Evolutionary conservation across 2,888 invertebrate genomes (phyloP), one percentile per base, ranked within the genome.

Genomic region (Gnatocerus cornutus): DNA sequence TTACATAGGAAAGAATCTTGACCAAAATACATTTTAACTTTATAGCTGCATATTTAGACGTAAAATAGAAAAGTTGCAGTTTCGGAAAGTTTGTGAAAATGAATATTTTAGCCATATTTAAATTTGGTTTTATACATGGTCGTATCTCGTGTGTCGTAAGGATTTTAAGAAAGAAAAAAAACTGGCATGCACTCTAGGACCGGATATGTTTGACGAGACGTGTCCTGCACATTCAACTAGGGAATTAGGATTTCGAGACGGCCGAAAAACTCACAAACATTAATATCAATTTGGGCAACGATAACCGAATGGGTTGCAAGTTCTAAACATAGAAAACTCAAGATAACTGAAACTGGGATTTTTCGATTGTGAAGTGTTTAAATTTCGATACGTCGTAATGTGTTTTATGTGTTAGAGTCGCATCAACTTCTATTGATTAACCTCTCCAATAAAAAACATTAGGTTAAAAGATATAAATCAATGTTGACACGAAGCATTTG

Each of bases 341-440:
- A 33, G 33, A 33, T 33, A 33, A 21, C 21, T 3, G 4, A 21
- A 21, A 21, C 21, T 4, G 21, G 21, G 21, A 21, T 21, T 33
- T 33, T 9, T 33, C 9, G 7, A 33, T 33, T 33, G 4, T 7
- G 33, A 10, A 41, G 10, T n/a, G 41, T n/a, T 41, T 10, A 41
- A 41, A 41, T 41, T 41, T 41, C 41, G 12, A 41, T 41, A 41
- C 12, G 6, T 13, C 41, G 13, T 41, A 41, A 41, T 41, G 12
- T 41, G n/a, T 41, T 41, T 41, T 41, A 13, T 41, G 41, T 41
- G 12, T 41, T 41, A 6, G 6, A 37, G n/a, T 1, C n/a, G 3
- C 33, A 33, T 13, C 46, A 16, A 46, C 16, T 46, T n/a, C 46
- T 46, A 46, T 46, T 27, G 46, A 46, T 46, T 46, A 46, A 46